These are phyloP conservation scores for Reticulitermes speratus DNA, from an alignment of 1,140 invertebrate genomes.

Conservation along the genomic window DNA sequence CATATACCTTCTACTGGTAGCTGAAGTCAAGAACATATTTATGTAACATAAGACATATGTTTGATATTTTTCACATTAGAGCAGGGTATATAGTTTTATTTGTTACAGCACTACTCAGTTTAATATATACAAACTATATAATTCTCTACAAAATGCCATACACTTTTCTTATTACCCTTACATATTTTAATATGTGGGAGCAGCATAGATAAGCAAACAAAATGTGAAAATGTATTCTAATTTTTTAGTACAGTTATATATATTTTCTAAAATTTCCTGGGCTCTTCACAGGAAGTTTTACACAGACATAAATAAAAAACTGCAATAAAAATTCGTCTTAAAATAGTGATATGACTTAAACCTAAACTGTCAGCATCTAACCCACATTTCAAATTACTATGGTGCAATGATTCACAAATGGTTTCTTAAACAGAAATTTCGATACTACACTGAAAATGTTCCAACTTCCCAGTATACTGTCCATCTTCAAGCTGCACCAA, in stretches of 20 bases:
- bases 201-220: slow-evolving; percentile 31
- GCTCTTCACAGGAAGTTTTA: slow-evolving; percentile 28
- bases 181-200: slow-evolving; percentile 30
- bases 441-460: background rate
- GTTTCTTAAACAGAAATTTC: background rate
- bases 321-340: slow-evolving; percentile 30
- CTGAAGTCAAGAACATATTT: background rate
- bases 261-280: slow-evolving; percentile 27
- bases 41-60: background rate
- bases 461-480: slow-evolving; percentile 5
- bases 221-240: slow-evolving; percentile 21
- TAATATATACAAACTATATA: slow-evolving; percentile 32
- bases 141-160: slow-evolving; percentile 32
- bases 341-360: slow-evolving; percentile 32
- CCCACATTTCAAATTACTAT: slow-evolving; percentile 25
- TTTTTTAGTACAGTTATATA: slow-evolving; percentile 26
- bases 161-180: slow-evolving; percentile 27
- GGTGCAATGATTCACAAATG: slow-evolving; percentile 6
- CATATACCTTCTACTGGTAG: no score
- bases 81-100: slow-evolving; percentile 29
- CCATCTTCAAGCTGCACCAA: background rate
- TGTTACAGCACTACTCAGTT: slow-evolving; percentile 29
- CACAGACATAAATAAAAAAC: slow-evolving; percentile 24
- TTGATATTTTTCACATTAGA: slow-evolving; percentile 1
- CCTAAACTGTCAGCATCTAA: slow-evolving; percentile 9